A percentile compares a stretch with the other conserved stretches of the same genome.
phyloP scores from a whole-genome alignment of 2,888 invertebrate species.

The Bimastos eiseni region DNA sequence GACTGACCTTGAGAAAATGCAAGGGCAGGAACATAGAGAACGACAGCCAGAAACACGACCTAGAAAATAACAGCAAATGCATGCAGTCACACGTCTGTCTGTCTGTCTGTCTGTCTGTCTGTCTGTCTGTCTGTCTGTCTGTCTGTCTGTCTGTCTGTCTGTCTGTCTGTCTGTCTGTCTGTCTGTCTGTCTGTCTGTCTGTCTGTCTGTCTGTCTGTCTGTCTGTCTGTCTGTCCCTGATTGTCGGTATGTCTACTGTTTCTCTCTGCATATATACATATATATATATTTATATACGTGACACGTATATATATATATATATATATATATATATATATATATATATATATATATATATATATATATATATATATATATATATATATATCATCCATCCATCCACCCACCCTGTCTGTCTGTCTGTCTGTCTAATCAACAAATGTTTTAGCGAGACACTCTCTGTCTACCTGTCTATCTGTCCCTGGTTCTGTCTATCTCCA shows the following conservation, averaged over 20 bases:
- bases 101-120: too few species aligned
- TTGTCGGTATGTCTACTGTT: neutral
- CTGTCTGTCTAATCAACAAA: neutral
- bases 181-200: neutral
- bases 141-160: neutral
- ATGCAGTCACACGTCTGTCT: neutral
- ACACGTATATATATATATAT: too few species aligned
- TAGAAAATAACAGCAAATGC: conserved; percentile 26
- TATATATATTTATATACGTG: too few species aligned
- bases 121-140: too few species aligned
- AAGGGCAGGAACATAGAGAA: conserved; percentile 83
- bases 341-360: too few species aligned
- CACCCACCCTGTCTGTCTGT: neutral
- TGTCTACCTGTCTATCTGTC: neutral
- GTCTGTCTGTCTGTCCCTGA: neutral
- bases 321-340: too few species aligned
- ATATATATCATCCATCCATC: too few species aligned
- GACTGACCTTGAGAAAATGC: conserved; percentile 70
- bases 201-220: neutral
- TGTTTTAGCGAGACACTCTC: too few species aligned
- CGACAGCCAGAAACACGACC: conserved; percentile 71
- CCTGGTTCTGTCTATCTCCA: neutral
- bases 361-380: too few species aligned
- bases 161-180: neutral
- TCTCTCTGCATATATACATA: too few species aligned